A percentile compares a stretch with the other conserved stretches of the same genome.
phyloP scores from a whole-genome alignment of 2,888 invertebrate species.

The Cheilosia impressa region DNA sequence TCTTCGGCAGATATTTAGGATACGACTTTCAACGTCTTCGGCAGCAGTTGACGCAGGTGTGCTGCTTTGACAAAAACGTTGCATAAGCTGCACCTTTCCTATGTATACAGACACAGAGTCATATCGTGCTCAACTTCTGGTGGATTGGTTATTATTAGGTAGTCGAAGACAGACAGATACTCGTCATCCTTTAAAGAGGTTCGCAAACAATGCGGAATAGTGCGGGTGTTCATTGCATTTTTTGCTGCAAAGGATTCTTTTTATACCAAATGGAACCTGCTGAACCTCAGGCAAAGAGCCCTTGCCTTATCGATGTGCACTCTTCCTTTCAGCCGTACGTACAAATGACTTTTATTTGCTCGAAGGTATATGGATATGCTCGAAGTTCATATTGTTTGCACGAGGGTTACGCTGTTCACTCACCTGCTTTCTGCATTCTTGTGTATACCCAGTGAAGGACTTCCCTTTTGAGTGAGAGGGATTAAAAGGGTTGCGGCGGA shows the following conservation, averaged over 20 bases:
- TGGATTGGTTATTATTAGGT: conserved; percentile 53
- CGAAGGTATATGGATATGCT: conserved; percentile 19
- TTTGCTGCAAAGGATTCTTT: conserved; percentile 32
- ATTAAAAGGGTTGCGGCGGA: conserved; percentile 54
- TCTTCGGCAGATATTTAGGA: conserved; percentile 5
- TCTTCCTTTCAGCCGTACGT: conserved; percentile 52
- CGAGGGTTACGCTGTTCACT: conserved; percentile 40
- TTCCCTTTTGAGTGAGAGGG: conserved; percentile 42
- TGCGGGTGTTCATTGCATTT: conserved; percentile 58
- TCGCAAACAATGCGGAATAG: conserved; percentile 63
- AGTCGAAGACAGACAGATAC: conserved; percentile 50
- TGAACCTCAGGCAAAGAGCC: conserved; percentile 40
- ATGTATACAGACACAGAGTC: conserved; percentile 41
- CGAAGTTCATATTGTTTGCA: conserved; percentile 16
- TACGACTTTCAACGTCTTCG: conserved; percentile 1
- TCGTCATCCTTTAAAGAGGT: conserved; percentile 71
- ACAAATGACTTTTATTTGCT: conserved; percentile 42
- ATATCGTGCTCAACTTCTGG: conserved; percentile 47
- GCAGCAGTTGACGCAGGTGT: conserved; percentile 69
- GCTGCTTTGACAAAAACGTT: conserved; percentile 63
- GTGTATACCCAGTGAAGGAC: conserved; percentile 31
- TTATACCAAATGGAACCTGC: conserved; percentile 64
- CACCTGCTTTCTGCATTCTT: conserved; percentile 66
- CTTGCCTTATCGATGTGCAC: conserved; percentile 58
- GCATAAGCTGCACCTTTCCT: conserved; percentile 72